Evolutionary conservation across 2,888 invertebrate genomes (phyloP).

Genomic region (Lobophora halterata): DNA sequence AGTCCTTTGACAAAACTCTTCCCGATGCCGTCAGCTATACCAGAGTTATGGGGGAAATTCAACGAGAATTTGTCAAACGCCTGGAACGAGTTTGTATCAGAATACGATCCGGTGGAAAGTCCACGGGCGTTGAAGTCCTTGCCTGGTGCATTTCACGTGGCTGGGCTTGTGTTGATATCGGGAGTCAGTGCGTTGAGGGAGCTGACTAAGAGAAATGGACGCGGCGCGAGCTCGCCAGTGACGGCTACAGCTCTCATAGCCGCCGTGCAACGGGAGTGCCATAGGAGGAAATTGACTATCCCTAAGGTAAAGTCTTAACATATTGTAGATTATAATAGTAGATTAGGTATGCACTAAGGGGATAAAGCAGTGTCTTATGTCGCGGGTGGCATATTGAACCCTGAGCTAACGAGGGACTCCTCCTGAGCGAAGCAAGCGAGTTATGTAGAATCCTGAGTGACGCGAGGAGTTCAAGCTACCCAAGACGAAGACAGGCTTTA

Average conservation of each 20-base stretch:
- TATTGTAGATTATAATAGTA: not conserved
- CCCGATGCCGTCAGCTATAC: slow-evolving; percentile 82
- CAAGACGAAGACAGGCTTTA: too few relatives aligned
- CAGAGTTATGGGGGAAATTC: slow-evolving; percentile 84
- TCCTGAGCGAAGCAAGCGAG: too few relatives aligned
- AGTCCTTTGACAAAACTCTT: slow-evolving; percentile 80
- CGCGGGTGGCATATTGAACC: too few relatives aligned
- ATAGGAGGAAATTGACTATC: slow-evolving; percentile 62
- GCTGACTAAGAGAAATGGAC: slow-evolving; percentile 75
- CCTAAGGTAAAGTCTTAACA: slow-evolving; percentile 55
- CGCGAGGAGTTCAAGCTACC: too few relatives aligned
- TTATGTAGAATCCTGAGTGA: too few relatives aligned
- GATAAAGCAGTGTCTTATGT: too few relatives aligned
- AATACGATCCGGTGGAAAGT: slow-evolving; percentile 88
- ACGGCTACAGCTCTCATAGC: slow-evolving; percentile 69
- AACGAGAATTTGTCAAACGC: slow-evolving; percentile 85
- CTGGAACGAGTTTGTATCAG: slow-evolving; percentile 90
- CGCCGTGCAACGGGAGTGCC: slow-evolving; percentile 62
- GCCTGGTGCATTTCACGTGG: slow-evolving; percentile 81
- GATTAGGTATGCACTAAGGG: too few relatives aligned
- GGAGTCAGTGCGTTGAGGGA: slow-evolving; percentile 83
- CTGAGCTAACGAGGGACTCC: too few relatives aligned
- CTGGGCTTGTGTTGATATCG: slow-evolving; percentile 83
- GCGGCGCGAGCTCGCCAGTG: slow-evolving; percentile 55
- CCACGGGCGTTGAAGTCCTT: slow-evolving; percentile 82